phyloP scores from a whole-genome alignment of 1,140 invertebrate genomes.

The Dreissena rostriformis region DNA sequence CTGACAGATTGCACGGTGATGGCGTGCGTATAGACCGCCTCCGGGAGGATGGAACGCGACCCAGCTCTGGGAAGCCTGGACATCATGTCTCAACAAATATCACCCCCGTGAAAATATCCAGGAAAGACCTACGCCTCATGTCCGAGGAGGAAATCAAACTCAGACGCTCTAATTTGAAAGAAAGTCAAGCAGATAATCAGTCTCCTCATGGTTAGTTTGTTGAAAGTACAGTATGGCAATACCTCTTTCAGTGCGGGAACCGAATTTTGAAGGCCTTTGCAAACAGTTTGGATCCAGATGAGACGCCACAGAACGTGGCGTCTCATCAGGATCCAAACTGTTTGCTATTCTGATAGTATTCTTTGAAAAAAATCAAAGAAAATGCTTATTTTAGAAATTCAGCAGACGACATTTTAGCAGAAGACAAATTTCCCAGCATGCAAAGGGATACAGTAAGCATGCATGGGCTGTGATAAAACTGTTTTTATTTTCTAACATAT shows the following conservation, averaged over 20 bases:
- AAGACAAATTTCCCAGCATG: too few relatives aligned
- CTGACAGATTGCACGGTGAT: constrained; percentile 32
- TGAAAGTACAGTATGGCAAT: not conserved
- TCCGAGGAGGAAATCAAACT: constrained; percentile 78
- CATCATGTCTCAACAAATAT: constrained; percentile 54
- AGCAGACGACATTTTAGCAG: too few relatives aligned
- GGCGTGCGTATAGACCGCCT: constrained; percentile 28
- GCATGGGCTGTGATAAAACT: not conserved
- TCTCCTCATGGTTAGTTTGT: constrained; percentile 66
- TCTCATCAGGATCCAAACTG: too few relatives aligned
- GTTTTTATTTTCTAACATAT: not conserved
- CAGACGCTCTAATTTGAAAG: constrained; percentile 73
- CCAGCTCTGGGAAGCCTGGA: constrained; percentile 55
- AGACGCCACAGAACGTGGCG: too few relatives aligned
- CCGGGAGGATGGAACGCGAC: constrained; percentile 51
- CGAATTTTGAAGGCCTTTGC: too few relatives aligned
- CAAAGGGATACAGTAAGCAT: not conserved
- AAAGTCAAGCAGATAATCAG: constrained; percentile 56
- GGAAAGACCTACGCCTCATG: constrained; percentile 78
- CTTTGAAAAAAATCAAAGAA: too few relatives aligned
- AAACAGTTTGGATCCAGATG: too few relatives aligned
- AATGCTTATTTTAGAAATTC: too few relatives aligned
- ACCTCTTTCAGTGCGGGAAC: too few relatives aligned
- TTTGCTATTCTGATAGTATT: too few relatives aligned
- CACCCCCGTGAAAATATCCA: constrained; percentile 78